phyloP scores from a whole-genome alignment of 2,888 invertebrate species.

The Trichacis sp. region DNA sequence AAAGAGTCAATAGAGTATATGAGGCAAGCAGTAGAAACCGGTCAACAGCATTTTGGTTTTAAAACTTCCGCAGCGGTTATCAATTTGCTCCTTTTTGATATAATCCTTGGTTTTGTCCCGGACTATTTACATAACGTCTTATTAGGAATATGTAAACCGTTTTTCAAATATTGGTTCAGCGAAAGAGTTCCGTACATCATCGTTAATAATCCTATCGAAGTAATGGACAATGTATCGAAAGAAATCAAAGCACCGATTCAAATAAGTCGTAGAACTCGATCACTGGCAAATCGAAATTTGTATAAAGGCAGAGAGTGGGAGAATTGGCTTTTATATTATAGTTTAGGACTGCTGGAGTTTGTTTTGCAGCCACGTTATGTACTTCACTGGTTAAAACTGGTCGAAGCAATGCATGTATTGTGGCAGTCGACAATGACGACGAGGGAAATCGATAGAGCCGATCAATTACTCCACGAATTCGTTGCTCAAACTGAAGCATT shows the following conservation, averaged over 20 bases:
- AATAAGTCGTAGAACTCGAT: neutral
- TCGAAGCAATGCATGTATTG: slow-evolving; percentile 10
- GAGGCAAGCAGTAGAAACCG: slow-evolving; percentile 6
- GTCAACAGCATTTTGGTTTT: slow-evolving; percentile 15
- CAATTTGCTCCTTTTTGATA: slow-evolving; percentile 20
- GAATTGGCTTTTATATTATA: slow-evolving; percentile 21
- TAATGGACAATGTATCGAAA: neutral
- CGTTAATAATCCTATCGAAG: neutral
- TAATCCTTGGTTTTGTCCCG: slow-evolving; percentile 20
- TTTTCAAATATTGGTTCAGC: slow-evolving; percentile 15
- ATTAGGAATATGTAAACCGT: slow-evolving; percentile 16
- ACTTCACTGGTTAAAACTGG: slow-evolving; percentile 10
- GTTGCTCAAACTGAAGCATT: slow-evolving; percentile 1
- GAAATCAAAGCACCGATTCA: slow-evolving; percentile 1
- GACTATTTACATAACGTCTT: slow-evolving; percentile 19
- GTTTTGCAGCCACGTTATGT: slow-evolving; percentile 6
- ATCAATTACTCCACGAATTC: slow-evolving; percentile 6
- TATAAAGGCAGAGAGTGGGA: slow-evolving; percentile 14
- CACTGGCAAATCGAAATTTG: neutral
- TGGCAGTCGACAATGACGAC: neutral
- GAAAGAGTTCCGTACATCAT: neutral
- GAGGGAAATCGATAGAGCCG: neutral
- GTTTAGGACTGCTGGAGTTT: neutral
- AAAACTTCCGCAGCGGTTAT: slow-evolving; percentile 13
- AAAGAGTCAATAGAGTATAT: slow-evolving; percentile 12